These are phyloP conservation scores for Frankliniella fusca DNA, from an alignment of 2,888 invertebrate species.

Conservation along the genomic window DNA sequence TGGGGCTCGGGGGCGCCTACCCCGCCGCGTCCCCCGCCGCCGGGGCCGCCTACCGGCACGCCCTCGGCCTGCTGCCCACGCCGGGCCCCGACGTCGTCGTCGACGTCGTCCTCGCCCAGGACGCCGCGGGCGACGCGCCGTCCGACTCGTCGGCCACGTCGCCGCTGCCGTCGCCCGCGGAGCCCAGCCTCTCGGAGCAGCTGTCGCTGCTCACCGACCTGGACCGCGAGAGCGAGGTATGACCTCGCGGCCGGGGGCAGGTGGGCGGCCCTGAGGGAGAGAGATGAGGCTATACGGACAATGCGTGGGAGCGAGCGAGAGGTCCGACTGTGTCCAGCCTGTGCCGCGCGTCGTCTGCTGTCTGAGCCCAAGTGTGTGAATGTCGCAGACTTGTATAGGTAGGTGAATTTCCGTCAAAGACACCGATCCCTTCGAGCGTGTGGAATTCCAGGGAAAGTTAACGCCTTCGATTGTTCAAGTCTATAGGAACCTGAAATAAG, in stretches of 20 bases:
- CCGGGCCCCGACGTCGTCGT: background rate
- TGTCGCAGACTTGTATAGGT: too few relatives aligned
- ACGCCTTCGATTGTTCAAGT: too few relatives aligned
- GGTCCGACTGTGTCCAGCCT: too few relatives aligned
- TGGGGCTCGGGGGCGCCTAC: constrained; percentile 6
- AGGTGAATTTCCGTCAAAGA: too few relatives aligned
- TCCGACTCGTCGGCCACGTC: background rate
- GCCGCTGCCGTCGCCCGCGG: background rate
- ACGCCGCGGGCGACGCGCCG: background rate
- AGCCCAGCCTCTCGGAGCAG: background rate
- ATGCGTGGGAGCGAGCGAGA: too few relatives aligned
- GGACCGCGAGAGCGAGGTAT: background rate
- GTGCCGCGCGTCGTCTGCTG: too few relatives aligned
- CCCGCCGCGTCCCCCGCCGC: background rate
- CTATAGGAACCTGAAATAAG: too few relatives aligned
- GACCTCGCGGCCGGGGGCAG: background rate
- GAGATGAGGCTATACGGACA: too few relatives aligned
- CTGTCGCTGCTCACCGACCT: background rate
- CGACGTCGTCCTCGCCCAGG: background rate
- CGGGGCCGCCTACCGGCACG: background rate
- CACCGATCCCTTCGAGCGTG: too few relatives aligned
- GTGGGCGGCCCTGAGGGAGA: too few relatives aligned
- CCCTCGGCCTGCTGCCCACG: background rate
- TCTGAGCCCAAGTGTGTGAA: too few relatives aligned
- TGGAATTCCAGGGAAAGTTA: too few relatives aligned